A percentile compares a stretch with the other conserved stretches of the same genome.
Conservation (phyloP, 2,113 vertebrate species). For the Helogale parvula region DNA sequence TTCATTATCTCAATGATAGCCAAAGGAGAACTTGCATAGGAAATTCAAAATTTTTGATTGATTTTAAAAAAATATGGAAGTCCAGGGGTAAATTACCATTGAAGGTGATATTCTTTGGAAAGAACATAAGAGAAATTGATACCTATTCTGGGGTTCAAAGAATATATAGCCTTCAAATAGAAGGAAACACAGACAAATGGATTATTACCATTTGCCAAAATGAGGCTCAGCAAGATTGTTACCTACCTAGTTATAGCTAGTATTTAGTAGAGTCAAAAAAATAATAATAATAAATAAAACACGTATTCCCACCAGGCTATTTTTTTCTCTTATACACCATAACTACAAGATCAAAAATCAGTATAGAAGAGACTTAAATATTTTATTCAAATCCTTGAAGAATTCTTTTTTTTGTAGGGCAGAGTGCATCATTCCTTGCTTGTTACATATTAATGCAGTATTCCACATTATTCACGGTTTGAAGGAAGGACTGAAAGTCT, state of each 20-base stretch:
- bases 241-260: not conserved
- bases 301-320: not conserved
- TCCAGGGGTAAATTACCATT: not conserved
- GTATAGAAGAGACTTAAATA: not conserved
- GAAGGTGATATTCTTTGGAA: not conserved
- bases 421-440: not conserved
- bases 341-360: not conserved
- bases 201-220: not conserved
- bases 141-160: not conserved
- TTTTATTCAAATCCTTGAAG: slow-evolving; percentile 4
- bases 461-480: not conserved
- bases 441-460: not conserved
- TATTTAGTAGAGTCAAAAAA: not conserved
- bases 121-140: not conserved
- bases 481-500: not conserved
- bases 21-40: not conserved
- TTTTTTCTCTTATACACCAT: not conserved
- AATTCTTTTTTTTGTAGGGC: not conserved
- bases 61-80: not conserved
- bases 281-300: not conserved
- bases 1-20: not conserved
- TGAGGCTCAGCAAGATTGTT: not conserved
- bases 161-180: not conserved
- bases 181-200: not conserved
- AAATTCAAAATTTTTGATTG: not conserved